These are phyloP conservation scores for Lasioglossum baleicum DNA, from an alignment of 1,140 invertebrate species.

Conservation along the genomic window DNA sequence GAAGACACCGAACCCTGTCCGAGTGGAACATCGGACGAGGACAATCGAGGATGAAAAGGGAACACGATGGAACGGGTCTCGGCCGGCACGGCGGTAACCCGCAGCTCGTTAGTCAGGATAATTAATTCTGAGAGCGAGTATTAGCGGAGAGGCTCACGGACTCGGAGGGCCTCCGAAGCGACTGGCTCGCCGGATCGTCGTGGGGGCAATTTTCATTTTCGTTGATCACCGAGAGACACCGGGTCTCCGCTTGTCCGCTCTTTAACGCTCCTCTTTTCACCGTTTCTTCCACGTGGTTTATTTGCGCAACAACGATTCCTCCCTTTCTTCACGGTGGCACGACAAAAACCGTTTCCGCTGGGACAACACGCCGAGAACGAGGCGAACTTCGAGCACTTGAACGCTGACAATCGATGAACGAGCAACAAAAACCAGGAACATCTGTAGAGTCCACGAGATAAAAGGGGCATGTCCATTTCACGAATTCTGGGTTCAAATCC, in stretches of 20 bases:
- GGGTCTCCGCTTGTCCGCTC: not conserved
- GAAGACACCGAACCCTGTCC: not conserved
- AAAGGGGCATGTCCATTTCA: too few species aligned
- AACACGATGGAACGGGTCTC: not conserved
- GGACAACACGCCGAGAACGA: too few species aligned
- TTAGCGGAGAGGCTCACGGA: constrained; percentile 34
- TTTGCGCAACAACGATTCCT: not conserved
- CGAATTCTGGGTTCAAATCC: too few species aligned
- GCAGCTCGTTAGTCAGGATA: constrained; percentile 49
- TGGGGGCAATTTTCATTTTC: constrained; percentile 47
- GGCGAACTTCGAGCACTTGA: too few species aligned
- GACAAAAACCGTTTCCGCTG: too few species aligned
- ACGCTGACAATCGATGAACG: too few species aligned
- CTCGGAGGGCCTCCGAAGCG: not conserved
- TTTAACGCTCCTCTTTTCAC: not conserved
- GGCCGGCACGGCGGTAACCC: not conserved
- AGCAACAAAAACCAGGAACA: too few species aligned
- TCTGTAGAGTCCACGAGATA: too few species aligned
- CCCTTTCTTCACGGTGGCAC: not conserved
- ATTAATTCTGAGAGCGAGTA: constrained; percentile 64
- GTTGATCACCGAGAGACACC: constrained; percentile 24
- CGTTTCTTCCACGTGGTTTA: too few species aligned
- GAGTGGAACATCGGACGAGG: not conserved
- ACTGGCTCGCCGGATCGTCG: constrained; percentile 31
- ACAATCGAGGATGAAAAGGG: constrained; percentile 31